Evolutionary conservation across 2,888 invertebrate species (phyloP).

Genomic region (Herminia tarsipennalis): DNA sequence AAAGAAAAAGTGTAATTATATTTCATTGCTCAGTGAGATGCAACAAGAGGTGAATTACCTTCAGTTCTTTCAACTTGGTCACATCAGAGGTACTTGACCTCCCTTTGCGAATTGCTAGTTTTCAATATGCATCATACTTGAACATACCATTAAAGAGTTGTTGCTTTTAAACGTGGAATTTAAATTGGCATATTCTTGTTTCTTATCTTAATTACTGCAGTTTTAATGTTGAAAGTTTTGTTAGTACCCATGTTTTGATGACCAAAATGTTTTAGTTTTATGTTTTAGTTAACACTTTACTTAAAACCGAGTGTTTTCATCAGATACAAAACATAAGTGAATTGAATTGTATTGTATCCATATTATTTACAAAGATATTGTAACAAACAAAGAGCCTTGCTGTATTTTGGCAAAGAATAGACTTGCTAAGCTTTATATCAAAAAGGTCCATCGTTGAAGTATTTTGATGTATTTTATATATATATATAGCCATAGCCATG

Average conservation of each 20-base stretch:
- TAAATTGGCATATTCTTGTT: conserved; percentile 9
- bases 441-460: no score
- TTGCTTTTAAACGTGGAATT: conserved; percentile 18
- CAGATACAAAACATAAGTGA: no score
- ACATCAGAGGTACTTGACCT: conserved; percentile 23
- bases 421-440: no score
- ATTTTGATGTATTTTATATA: no score
- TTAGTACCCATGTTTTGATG: neutral
- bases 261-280: no score
- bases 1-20: neutral
- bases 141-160: conserved; percentile 14
- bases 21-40: conserved; percentile 12
- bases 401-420: no score
- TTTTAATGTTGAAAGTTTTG: conserved; percentile 20
- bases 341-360: no score
- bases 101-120: conserved; percentile 25
- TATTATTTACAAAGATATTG: no score
- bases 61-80: conserved; percentile 30
- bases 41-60: conserved; percentile 21
- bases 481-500: no score
- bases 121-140: conserved; percentile 22
- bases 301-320: no score
- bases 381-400: no score
- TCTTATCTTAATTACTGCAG: conserved; percentile 21
- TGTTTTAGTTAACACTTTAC: no score